phyloP scores from a whole-genome alignment of 2,113 vertebrate genomes.

The Triplophysa rosa region DNA sequence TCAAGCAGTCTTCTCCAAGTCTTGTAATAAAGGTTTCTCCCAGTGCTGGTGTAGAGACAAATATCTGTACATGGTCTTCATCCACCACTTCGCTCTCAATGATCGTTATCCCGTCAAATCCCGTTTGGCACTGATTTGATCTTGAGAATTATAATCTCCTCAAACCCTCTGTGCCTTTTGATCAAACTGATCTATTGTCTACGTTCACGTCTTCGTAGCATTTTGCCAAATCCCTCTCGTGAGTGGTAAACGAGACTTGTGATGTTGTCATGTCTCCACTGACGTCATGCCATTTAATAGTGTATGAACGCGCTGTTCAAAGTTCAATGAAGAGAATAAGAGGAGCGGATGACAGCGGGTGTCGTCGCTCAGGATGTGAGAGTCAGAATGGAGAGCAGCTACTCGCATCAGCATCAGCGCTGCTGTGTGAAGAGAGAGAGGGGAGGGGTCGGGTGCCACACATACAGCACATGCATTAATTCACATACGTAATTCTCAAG shows the following conservation, averaged over 20 bases:
- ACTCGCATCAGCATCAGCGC: constrained; percentile 25
- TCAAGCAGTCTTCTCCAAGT: not conserved
- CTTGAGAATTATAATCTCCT: not conserved
- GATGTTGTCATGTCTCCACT: not conserved
- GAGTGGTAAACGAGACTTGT: not conserved
- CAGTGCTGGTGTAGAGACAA: not conserved
- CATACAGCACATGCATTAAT: not conserved
- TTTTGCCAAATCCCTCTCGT: not conserved
- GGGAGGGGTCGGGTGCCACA: not conserved
- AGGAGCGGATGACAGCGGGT: not conserved
- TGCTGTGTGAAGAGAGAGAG: constrained; percentile 6
- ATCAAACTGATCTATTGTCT: constrained; percentile 2
- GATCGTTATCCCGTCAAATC: not conserved
- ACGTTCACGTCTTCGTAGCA: not conserved
- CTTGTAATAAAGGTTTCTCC: not conserved
- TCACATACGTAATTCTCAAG: not conserved
- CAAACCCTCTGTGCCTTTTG: not conserved
- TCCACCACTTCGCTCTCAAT: not conserved
- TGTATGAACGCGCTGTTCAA: not conserved
- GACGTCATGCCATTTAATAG: not conserved
- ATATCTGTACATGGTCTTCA: not conserved
- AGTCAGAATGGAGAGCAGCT: constrained; percentile 15
- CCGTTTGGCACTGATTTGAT: not conserved
- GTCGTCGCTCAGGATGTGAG: constrained; percentile 6
- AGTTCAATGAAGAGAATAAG: not conserved